Base-by-base conservation (phyloP, 2,888 invertebrate genomes). In the Mesorhabditis spiculigera region DNA sequence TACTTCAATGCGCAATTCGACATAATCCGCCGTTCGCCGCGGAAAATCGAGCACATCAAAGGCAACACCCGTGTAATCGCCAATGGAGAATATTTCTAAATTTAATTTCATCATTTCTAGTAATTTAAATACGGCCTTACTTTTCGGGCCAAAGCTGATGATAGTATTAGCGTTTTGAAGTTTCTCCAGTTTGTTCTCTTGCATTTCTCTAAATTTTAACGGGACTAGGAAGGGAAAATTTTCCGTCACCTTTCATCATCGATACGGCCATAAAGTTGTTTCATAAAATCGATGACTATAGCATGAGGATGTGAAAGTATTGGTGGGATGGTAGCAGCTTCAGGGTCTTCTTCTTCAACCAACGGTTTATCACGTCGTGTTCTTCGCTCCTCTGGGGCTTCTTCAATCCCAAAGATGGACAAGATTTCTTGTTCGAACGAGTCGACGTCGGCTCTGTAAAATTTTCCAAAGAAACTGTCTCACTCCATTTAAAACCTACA, bases 241-340 rank as follows among this genome's bases (percentile, higher is more conserved):
- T n/a, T n/a, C n/a, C 8, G n/a, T 13, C 2, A 50, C 58, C 58
- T 50, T n/a, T 50, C 58, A 50, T 50, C 58, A 50, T 50, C 58
- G 58, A 50, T 50, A 13, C n/a, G 58, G 10, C 58, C 58, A 50
- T 50, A 50, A 50, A 50, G 58, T 50, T 10, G 8, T n/a, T 50
- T 50, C 58, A 50, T 50, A n/a, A 50, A 50, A 50, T 50, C 58
- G 58, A n/a, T n/a, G 58, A n/a, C 58, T 50, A 13, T n/a, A 50
- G 58, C 8, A 50, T 50, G 8, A n/a, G n/a, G n/a, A 50, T 50
- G 58, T 50, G 58, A n/a, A 13, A n/a, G 58, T 28, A 28, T 28
- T 28, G 28, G 28, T 28, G 28, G 28, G 28, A 28, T 28, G 28
- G 28, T 28, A 28, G 28, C 28, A 28, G 28, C 28, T 28, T 28